Evolutionary conservation across 2,888 invertebrate species (phyloP).

Genomic region (Drepana falcataria): DNA sequence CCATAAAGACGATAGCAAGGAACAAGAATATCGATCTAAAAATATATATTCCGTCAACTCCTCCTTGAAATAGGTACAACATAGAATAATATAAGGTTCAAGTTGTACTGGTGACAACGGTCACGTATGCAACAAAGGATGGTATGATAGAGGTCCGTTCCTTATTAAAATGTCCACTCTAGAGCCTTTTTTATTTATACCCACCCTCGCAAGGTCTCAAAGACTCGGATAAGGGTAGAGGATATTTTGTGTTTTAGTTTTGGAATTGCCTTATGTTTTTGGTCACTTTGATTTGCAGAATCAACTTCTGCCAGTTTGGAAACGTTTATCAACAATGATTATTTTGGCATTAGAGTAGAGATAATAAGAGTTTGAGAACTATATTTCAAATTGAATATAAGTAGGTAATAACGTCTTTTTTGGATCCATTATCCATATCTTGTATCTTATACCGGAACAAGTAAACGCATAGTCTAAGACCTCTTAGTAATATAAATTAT

Average conservation of each 20-base stretch:
- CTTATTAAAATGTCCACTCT: conserved; percentile 54
- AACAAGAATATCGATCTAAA: background rate
- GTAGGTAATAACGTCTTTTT: too few relatives aligned
- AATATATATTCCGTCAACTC: background rate
- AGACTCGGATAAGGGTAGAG: conserved; percentile 16
- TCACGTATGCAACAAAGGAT: conserved; percentile 57
- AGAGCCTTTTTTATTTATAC: conserved; percentile 50
- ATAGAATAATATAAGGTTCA: conserved; percentile 16
- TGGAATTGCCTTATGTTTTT: conserved; percentile 7
- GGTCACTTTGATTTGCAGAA: conserved; percentile 1
- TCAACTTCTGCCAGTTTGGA: conserved; percentile 7
- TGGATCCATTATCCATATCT: too few relatives aligned
- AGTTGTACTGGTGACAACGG: conserved; percentile 30
- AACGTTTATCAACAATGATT: conserved; percentile 8
- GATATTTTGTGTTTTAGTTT: conserved; percentile 8
- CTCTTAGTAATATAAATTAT: too few relatives aligned
- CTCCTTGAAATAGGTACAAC: background rate
- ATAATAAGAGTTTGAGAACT: too few relatives aligned
- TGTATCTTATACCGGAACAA: too few relatives aligned
- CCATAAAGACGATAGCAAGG: too few relatives aligned
- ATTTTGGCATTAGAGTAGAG: too few relatives aligned
- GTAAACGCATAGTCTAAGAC: too few relatives aligned
- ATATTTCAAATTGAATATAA: too few relatives aligned
- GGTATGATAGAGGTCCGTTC: conserved; percentile 55
- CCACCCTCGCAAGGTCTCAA: conserved; percentile 25